Conservation (phyloP, 92 coral and sea anemone species). For the Phenganax marumi region DNA sequence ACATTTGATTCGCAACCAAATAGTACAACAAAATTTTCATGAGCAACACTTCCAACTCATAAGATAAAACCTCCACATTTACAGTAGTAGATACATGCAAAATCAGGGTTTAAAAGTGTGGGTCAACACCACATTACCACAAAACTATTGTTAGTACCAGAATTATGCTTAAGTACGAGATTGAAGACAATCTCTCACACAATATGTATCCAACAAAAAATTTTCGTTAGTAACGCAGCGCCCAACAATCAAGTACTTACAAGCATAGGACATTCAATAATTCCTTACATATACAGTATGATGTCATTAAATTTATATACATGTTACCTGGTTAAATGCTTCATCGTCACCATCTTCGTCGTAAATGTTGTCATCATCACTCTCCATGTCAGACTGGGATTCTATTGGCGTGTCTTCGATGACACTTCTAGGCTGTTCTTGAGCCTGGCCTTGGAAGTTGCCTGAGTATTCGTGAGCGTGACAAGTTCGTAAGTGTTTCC, state of each 20-base stretch:
- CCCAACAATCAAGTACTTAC: too few relatives aligned
- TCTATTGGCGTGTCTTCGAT: not conserved
- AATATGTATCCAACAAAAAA: not conserved
- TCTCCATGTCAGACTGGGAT: not conserved
- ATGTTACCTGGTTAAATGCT: not conserved
- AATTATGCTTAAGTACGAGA: slow-evolving; percentile 6
- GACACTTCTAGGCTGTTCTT: not conserved
- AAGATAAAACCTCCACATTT: too few relatives aligned
- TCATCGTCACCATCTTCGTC: not conserved
- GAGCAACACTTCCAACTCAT: too few relatives aligned
- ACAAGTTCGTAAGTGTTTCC: not conserved
- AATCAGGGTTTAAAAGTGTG: too few relatives aligned
- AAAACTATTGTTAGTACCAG: not conserved
- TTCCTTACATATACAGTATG: too few relatives aligned
- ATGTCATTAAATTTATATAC: too few relatives aligned
- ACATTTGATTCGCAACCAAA: not conserved
- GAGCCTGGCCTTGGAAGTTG: not conserved
- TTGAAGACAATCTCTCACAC: not conserved
- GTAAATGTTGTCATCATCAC: too few relatives aligned
- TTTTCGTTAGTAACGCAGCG: too few relatives aligned
- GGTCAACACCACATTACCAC: too few relatives aligned
- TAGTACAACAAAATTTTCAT: not conserved
- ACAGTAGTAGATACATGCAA: too few relatives aligned
- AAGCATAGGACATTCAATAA: too few relatives aligned
- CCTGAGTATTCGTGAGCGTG: slow-evolving; percentile 1